Percentiles rank a stretch among this genome's conserved stretches.
Conservation (phyloP, 1,140 invertebrate genomes). For the Apis mellifera region DNA sequence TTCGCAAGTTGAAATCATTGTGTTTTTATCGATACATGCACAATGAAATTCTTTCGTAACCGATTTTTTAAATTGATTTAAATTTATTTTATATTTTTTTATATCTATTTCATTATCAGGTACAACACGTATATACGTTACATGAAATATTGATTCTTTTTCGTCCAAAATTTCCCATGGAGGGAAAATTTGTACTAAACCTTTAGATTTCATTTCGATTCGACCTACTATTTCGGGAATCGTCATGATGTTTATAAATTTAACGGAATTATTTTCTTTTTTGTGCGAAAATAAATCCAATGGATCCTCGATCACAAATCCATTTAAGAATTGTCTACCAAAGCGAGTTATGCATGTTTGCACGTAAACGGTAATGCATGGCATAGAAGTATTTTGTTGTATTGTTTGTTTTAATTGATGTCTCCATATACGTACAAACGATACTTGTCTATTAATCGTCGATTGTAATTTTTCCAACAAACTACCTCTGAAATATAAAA, state of each 20-base stretch:
- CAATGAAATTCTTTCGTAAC: constrained; percentile 69
- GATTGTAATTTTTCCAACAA: constrained; percentile 67
- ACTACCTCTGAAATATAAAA: constrained; percentile 70
- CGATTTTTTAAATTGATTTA: neutral
- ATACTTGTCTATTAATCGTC: constrained; percentile 68
- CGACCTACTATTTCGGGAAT: constrained; percentile 73
- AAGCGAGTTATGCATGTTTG: constrained; percentile 53
- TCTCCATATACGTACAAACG: constrained; percentile 72
- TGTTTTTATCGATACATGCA: constrained; percentile 66
- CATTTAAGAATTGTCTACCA: constrained; percentile 68
- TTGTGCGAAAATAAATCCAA: neutral
- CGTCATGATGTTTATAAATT: constrained; percentile 65
- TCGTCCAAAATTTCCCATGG: constrained; percentile 73
- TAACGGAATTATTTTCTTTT: neutral
- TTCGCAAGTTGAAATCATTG: constrained; percentile 64
- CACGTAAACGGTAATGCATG: constrained; percentile 64
- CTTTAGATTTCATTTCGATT: constrained; percentile 58
- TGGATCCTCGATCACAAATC: constrained; percentile 66
- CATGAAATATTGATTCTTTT: constrained; percentile 60
- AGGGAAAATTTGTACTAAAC: constrained; percentile 72
- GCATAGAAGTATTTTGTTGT: constrained; percentile 33
- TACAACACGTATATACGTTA: constrained; percentile 67
- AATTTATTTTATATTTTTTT: neutral
- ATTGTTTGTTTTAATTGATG: constrained; percentile 67
- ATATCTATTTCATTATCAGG: neutral